Base-by-base conservation (phyloP, 2,797 vertebrate genomes). In the Potorous gilbertii region DNA sequence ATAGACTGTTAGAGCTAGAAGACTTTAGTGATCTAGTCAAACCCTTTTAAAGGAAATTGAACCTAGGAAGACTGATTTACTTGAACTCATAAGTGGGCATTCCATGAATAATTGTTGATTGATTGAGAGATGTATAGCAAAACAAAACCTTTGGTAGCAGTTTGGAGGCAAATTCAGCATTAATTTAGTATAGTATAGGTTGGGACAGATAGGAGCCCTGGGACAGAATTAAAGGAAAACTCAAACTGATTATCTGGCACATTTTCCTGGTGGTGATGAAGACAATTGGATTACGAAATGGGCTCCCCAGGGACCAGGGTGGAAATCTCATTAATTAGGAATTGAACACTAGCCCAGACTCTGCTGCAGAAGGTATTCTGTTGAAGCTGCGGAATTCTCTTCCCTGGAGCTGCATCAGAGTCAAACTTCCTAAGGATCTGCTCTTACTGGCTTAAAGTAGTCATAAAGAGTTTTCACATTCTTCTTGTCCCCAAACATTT, bases 301-400 rank as follows among this genome's bases (percentile, higher is more conserved):
- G 40, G 40, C 74, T 87, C 74, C 40, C 74, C 21, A 87, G 40
- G 74, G 74, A 87, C 40, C 21, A 87, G 74, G 74, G 74, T 87
- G 74, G 74, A 87, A 87, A 87, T 87, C 74, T 87, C 40, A 87
- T 87, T 87, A 87, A 87, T 87, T 87, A 87, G 74, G 74, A 87
- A 50, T 87, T 87, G 74, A 87, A 46, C 74, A 50, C 74, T 87
- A 87, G 74, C 40, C 74, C 74, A 87, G 74, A 87, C 74, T 81
- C 66, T 87, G 74, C 74, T 50, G 21, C 74, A 87, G 74, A 87
- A 87, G 74, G 40, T 87, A 50, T 87, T 87, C 74, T 87, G 74
- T 46, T 87, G 74, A 87, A 87, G 74, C 40, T 50, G 40, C 1
- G 24, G 74, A 87, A 87, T 87, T 87, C 40, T 87, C 21, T 87